Percentiles rank a stretch among this genome's conserved stretches.
Evolutionary conservation across 2,113 vertebrate species (phyloP).

Genomic region (Mobula birostris): DNA sequence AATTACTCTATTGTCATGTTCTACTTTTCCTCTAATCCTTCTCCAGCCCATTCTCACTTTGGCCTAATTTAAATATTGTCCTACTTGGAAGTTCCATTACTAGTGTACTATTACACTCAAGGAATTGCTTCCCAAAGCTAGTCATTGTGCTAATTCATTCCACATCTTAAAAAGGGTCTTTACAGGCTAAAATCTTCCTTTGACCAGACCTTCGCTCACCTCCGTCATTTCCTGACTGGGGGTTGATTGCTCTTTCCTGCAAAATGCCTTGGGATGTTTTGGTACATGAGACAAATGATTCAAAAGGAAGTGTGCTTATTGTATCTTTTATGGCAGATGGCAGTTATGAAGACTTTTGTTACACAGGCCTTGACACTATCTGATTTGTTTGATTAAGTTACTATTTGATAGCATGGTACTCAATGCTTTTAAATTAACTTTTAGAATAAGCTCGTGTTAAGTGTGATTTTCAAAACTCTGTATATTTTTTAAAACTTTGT

Average conservation of each 20-base stretch:
- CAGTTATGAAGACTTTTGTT: not conserved
- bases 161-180: not conserved
- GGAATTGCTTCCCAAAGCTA: not conserved
- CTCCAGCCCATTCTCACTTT: not conserved
- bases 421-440: conserved; percentile 19
- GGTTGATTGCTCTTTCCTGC: not conserved
- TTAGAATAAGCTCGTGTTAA: not conserved
- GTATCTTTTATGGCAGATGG: not conserved
- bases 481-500: not conserved
- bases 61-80: not conserved
- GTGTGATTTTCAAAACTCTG: not conserved
- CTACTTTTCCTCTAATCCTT: not conserved
- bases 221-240: not conserved
- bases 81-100: not conserved
- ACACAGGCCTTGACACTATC: not conserved
- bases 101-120: not conserved
- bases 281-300: not conserved
- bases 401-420: not conserved
- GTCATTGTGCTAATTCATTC: not conserved
- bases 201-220: not conserved
- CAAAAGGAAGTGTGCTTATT: not conserved
- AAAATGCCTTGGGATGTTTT: conserved; percentile 20
- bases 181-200: not conserved
- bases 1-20: not conserved
- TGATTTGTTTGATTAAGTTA: not conserved